These are phyloP conservation scores for Catagonus wagneri DNA, from an alignment of 2,113 vertebrate genomes.

Conservation along the genomic window DNA sequence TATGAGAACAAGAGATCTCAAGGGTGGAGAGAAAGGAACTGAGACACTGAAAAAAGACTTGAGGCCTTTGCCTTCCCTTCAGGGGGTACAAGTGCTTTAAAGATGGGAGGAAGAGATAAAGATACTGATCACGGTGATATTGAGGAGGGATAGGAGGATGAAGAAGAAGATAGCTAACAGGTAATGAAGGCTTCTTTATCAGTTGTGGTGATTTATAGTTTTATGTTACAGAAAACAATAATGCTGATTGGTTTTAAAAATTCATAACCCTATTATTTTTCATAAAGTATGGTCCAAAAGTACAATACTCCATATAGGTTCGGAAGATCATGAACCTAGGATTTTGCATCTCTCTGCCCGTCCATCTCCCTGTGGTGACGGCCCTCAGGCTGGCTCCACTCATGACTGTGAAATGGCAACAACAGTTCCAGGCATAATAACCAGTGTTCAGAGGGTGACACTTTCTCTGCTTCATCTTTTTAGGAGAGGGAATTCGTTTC, in stretches of 20 bases:
- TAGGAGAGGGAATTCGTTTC: not conserved
- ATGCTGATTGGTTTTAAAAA: not conserved
- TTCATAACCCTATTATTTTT: not conserved
- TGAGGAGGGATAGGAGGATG: not conserved
- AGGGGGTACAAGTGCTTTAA: not conserved
- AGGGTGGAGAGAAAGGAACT: not conserved
- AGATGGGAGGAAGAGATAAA: too few species aligned
- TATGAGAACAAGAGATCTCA: not conserved
- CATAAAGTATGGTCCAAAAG: not conserved
- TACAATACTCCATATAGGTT: not conserved
- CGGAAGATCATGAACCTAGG: not conserved
- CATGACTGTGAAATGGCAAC: not conserved
- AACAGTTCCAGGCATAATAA: not conserved
- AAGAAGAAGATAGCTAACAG: not conserved
- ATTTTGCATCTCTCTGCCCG: not conserved
- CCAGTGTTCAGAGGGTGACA: not conserved
- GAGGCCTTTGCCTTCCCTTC: not conserved
- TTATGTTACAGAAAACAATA: not conserved
- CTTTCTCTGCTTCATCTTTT: not conserved
- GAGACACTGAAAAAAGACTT: not conserved
- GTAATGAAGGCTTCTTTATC: not conserved
- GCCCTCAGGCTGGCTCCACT: fast-evolving
- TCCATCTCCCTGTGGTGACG: fast-evolving
- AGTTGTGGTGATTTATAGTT: not conserved
- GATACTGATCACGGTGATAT: not conserved